A percentile compares a stretch with the other conserved stretches of the same genome.
phyloP scores from a whole-genome alignment of 2,888 invertebrate species.

The Cenopis cana region DNA sequence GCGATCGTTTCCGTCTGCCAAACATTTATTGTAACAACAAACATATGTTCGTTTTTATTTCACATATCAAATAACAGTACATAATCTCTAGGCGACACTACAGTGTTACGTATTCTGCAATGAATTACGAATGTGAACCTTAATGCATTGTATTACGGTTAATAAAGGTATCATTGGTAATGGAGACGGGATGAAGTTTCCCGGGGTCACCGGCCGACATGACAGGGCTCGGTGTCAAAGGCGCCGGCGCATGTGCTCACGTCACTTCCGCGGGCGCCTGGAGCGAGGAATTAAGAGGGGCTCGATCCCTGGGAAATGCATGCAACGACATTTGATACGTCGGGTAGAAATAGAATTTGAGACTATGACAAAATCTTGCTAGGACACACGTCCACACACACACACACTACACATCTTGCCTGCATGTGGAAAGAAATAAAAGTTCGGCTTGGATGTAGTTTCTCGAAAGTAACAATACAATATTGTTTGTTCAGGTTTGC shows the following conservation, averaged over 20 bases:
- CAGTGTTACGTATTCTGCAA: background rate
- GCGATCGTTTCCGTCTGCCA: conserved; percentile 1
- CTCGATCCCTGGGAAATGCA: too few species aligned
- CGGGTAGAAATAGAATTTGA: too few species aligned
- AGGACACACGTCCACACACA: too few species aligned
- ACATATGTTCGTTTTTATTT: conserved; percentile 2
- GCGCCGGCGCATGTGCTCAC: conserved; percentile 5
- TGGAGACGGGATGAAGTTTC: background rate
- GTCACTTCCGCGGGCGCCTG: background rate
- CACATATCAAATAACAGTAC: conserved; percentile 6
- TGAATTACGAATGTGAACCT: background rate
- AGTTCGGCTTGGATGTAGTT: too few species aligned
- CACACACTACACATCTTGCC: too few species aligned
- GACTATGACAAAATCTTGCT: too few species aligned
- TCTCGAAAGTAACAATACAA: too few species aligned
- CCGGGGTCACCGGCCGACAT: conserved; percentile 4
- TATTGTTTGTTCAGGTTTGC: too few species aligned
- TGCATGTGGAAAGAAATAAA: too few species aligned
- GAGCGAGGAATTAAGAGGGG: background rate
- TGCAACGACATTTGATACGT: background rate
- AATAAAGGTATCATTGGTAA: background rate
- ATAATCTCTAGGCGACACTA: background rate
- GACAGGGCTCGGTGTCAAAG: conserved; percentile 18
- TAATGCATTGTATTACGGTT: background rate
- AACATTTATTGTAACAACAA: conserved; percentile 4